Evolutionary conservation across 1,140 invertebrate species (phyloP).

Genomic region (Steinernema feltiae): DNA sequence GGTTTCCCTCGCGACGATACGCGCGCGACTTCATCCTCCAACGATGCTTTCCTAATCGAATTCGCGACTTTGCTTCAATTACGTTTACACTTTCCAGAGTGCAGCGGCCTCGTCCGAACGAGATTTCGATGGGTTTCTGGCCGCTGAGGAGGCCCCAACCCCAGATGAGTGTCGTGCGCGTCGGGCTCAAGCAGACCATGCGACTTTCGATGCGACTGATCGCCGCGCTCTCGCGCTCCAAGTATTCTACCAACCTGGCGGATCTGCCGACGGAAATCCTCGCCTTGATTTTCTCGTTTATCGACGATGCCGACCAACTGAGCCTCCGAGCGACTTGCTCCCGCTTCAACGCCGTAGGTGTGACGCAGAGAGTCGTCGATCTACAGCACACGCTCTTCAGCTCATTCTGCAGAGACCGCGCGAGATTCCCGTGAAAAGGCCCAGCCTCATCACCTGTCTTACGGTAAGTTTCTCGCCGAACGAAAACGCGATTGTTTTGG

Average conservation of each 20-base stretch:
- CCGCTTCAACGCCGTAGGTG: not conserved
- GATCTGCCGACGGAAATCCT: not conserved
- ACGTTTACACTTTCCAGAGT: not conserved
- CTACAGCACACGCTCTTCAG: not conserved
- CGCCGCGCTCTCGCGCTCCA: not conserved
- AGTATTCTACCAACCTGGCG: not conserved
- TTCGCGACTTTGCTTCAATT: not conserved
- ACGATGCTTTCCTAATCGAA: not conserved
- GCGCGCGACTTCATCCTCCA: not conserved
- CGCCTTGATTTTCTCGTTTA: not conserved
- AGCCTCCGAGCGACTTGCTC: not conserved
- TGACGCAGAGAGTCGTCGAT: not conserved
- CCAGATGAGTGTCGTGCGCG: not conserved
- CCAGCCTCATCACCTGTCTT: not conserved
- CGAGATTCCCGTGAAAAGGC: not conserved
- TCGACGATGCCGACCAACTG: constrained; percentile 3
- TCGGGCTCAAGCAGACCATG: not conserved
- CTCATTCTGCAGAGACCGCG: not conserved
- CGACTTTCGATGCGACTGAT: not conserved
- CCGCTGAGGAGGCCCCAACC: not conserved
- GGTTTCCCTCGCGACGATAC: not conserved
- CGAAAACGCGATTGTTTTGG: not conserved
- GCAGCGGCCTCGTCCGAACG: not conserved
- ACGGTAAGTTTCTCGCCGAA: not conserved
- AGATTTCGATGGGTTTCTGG: not conserved